phyloP scores from a whole-genome alignment of 2,797 vertebrate genomes.

The Apogon hyalosoma region DNA sequence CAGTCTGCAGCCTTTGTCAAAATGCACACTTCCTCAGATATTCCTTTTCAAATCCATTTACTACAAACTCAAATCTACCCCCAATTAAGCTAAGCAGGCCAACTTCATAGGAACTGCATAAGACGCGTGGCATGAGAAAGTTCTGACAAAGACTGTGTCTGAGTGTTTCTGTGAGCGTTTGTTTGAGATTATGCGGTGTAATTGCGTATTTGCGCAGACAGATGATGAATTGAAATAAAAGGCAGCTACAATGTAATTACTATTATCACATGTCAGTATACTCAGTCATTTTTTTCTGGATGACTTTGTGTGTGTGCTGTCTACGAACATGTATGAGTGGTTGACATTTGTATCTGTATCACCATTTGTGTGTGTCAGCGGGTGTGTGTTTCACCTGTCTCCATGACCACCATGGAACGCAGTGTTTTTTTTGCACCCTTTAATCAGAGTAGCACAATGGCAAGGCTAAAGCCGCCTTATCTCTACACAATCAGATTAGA shows the following conservation, averaged over 20 bases:
- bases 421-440: conserved; percentile 67
- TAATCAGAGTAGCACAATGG: conserved; percentile 82
- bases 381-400: conserved; percentile 58
- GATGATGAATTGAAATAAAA: not conserved
- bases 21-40: conserved; percentile 83
- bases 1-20: conserved; percentile 77
- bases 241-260: conserved; percentile 2
- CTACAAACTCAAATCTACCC: conserved; percentile 76
- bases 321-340: not conserved
- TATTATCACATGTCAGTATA: conserved; percentile 17
- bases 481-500: conserved; percentile 88
- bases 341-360: conserved; percentile 25
- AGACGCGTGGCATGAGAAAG: conserved; percentile 51
- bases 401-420: conserved; percentile 64
- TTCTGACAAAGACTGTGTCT: conserved; percentile 35
- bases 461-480: conserved; percentile 84
- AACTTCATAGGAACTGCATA: conserved; percentile 61
- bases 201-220: conserved; percentile 4
- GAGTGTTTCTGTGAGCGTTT: conserved; percentile 27
- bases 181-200: conserved; percentile 25
- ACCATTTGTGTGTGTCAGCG: conserved; percentile 25
- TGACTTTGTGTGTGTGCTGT: conserved; percentile 9
- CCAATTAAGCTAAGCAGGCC: conserved; percentile 81
- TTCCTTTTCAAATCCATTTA: conserved; percentile 87
- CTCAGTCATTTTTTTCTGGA: not conserved